Evolutionary conservation across 2,888 invertebrate species (phyloP).

Genomic region (Blomia tropicalis): DNA sequence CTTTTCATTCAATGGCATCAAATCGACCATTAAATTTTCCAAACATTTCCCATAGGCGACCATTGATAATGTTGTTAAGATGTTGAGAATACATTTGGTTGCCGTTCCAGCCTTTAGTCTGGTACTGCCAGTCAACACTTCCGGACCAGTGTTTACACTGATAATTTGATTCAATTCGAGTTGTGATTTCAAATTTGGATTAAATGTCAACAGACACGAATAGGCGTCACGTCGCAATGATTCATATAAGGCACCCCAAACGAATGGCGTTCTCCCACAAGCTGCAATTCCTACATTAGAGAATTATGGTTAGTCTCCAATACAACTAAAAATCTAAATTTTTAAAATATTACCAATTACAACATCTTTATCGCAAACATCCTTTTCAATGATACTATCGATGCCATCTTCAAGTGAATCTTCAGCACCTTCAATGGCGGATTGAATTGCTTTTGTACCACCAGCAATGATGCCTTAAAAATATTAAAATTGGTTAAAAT

Average conservation of each 20-base stretch:
- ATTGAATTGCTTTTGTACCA: slow-evolving; percentile 23
- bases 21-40: slow-evolving; percentile 28
- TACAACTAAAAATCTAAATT: neutral
- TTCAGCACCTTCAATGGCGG: slow-evolving; percentile 25
- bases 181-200: slow-evolving; percentile 19
- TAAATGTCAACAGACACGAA: slow-evolving; percentile 23
- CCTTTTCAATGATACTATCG: slow-evolving; percentile 16
- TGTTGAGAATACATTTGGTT: slow-evolving; percentile 34
- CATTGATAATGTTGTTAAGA: slow-evolving; percentile 28
- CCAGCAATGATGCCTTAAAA: slow-evolving; percentile 25
- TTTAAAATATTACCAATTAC: slow-evolving; percentile 19
- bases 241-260: slow-evolving; percentile 26
- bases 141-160: slow-evolving; percentile 31
- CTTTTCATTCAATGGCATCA: slow-evolving; percentile 26
- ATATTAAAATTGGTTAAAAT: neutral
- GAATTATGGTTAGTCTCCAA: neutral
- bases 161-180: slow-evolving; percentile 21
- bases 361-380: slow-evolving; percentile 23
- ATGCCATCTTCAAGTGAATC: slow-evolving; percentile 25
- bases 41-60: slow-evolving; percentile 27
- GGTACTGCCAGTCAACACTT: slow-evolving; percentile 37
- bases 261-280: slow-evolving; percentile 28
- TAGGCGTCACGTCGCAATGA: slow-evolving; percentile 21
- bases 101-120: slow-evolving; percentile 37
- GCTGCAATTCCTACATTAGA: slow-evolving; percentile 27